Percentiles rank a stretch among this genome's conserved stretches.
Evolutionary conservation across 1,140 invertebrate species (phyloP).

Genomic region (Copidosoma floridanum): DNA sequence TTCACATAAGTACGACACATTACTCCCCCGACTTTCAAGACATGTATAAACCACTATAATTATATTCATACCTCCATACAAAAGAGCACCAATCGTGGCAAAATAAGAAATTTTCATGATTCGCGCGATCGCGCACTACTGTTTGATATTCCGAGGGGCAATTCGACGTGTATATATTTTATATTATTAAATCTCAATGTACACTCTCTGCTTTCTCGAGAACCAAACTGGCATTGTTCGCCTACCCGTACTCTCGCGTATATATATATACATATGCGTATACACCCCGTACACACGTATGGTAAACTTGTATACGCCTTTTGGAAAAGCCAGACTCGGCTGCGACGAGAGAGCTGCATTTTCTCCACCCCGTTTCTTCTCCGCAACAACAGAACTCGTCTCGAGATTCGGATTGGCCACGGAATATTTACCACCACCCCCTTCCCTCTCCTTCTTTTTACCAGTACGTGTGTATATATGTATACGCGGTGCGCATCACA

Average conservation of each 20-base stretch:
- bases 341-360: slow-evolving; percentile 31
- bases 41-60: too few relatives aligned
- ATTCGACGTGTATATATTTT: slow-evolving; percentile 22
- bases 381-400: not conserved
- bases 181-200: slow-evolving; percentile 26
- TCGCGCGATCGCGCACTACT: too few relatives aligned
- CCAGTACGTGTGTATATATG: not conserved
- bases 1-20: too few relatives aligned
- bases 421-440: slow-evolving; percentile 52
- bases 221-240: slow-evolving; percentile 22
- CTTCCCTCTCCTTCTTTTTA: too few relatives aligned
- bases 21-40: too few relatives aligned
- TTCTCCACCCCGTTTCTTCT: not conserved
- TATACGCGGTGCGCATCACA: slow-evolving; percentile 39
- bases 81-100: too few relatives aligned
- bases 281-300: slow-evolving; percentile 29
- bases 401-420: slow-evolving; percentile 33
- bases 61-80: too few relatives aligned
- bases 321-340: slow-evolving; percentile 28
- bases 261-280: slow-evolving; percentile 26
- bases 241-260: not conserved
- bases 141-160: slow-evolving; percentile 15
- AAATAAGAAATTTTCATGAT: too few relatives aligned
- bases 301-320: slow-evolving; percentile 26
- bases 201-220: slow-evolving; percentile 6